Base-by-base conservation (phyloP, 2,888 invertebrate genomes). In the Tholera decimalis region DNA sequence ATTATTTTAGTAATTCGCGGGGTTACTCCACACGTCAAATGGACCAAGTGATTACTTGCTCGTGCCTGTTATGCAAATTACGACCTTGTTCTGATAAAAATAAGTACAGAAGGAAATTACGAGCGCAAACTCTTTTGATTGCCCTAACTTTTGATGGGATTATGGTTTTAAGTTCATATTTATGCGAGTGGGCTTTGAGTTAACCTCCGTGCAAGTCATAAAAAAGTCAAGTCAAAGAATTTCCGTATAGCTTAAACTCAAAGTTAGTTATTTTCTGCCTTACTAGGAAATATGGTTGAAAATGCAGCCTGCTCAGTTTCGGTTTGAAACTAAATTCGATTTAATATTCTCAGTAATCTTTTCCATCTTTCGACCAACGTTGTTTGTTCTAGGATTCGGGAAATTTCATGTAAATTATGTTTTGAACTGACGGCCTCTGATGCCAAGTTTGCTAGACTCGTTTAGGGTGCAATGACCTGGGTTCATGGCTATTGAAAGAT, bases 91-190 rank as follows among this genome's bases (percentile, higher is more conserved):
- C 5, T 24, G 6, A 53, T 66, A 57, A 57, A 73, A 73, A 73
- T 57, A 72, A 11, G 54, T 57, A 44, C 41, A 51, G 22, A 18
- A n/a, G n/a, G 22, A 35, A 46, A 59, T 84, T 73, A 83, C 62
- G 76, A 77, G 54, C 63, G 24, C 11, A 66, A 83, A 77, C 59
- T 82, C 56, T 70, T 62, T 57, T 79, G 69, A 78, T 81, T 75
- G 47, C 67, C 46, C 53, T 55, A 82, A 85, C 77, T 86, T 83
- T 79, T 80, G 77, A 84, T 84, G 71, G 65, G 74, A 79, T 83
- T 73, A 73, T 58, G 60, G 70, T 56, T 72, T 51, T 57, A 77
- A 65, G 67, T 77, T 80, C 70, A 73, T 79, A 79, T 83, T 81
- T 82, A 81, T 83, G 71, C 70, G 68, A 60, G 71, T 66, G 58